Base-by-base conservation (phyloP, 2,797 vertebrate species). In the Schizopygopsis pylzovi region DNA sequence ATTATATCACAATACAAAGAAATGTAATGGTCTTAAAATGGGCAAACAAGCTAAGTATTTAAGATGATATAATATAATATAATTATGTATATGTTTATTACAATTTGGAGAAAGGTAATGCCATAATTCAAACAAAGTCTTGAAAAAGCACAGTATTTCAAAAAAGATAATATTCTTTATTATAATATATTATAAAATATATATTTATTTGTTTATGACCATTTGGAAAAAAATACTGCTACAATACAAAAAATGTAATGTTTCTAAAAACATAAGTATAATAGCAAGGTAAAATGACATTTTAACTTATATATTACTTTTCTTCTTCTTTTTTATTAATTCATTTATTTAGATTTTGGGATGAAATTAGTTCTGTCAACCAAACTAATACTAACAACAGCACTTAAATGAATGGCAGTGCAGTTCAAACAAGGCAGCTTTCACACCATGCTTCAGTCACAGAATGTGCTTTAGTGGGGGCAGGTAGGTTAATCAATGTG, bases 401-500 rank as follows among this genome's bases (percentile, higher is more conserved):
- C 78, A 47, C 3, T 10, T 43, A 61, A 59, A 72, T 20, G 15
- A 72, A 72, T 45, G 11, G 39, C n/a, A 73, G 13, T 47, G 37
- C 49, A 25, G n/a, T 13, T 12, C 43, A 82, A n/a, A 71, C 33
- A 22, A 52, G 43, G 8, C 81, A 75, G 71, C 56, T 39, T 6
- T 52, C 45, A 68, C 3, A 7, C 22, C 37, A 67, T 56, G 52
- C 16, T 70, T 45, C 6, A 33, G 73, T 68, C 75, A 72, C 76
- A 45, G 52, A 39, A 49, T 63, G 56, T 70, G 47, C 6, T 67
- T 4, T 68, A 28, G 49, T 76, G 67, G 73, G 80, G 45, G 65
- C 37, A 65, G 79, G 25, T 47, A 70, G 80, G 78, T 76, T 76
- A 88, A 84, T 82, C 54, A 84, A 70, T 25, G 49, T 81, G 71